Evolutionary conservation across 2,797 vertebrate species (phyloP), one percentile per base, ranked within the genome.

Genomic region (Molossus alvarezi): DNA sequence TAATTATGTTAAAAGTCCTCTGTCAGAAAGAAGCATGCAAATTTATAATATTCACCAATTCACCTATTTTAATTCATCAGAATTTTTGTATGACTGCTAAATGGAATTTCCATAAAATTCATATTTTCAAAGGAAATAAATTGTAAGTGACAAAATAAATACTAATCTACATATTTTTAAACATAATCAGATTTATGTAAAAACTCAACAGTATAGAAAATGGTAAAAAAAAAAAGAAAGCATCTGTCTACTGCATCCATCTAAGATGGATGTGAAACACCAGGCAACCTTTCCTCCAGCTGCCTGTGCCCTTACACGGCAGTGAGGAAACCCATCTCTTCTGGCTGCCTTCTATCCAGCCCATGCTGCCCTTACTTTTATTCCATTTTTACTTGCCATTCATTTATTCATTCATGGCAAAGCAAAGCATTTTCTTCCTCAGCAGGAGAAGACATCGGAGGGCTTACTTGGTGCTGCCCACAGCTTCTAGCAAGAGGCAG

Each of bases 21-120:
- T 25, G 4, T 82, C 51, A 90, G 33, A 97, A 73, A 90, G 33
- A 97, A 73, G 33, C 23, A 69, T 41, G 51, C 12, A 80, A 20
- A 51, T 75, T 79, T 55, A 0, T 90, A 90, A 60, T 21, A 69
- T 69, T 57, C 41, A 80, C 21, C 17, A 18, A 55, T 67, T 9
- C 1, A 6, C 37, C 18, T 64, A 33, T 41, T 65, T 95, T 85
- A 57, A 73, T 75, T 93, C 10, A 37, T 83, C 27, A 62, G 58
- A 58, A 83, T 88, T 73, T 71, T 76, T 17, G 60, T 9, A 60
- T 64, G 14, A 85, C 2, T 72, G 21, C 15, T 64, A 18, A 81
- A 65, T 27, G 2, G 17, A 84, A 67, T 86, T 71, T 89, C 41
- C 41, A 81, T 81, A 76, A 90, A 82, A 75, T 88, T 62, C 58